phyloP scores from a whole-genome alignment of 2,113 vertebrate genomes.

The Rhineura floridana region DNA sequence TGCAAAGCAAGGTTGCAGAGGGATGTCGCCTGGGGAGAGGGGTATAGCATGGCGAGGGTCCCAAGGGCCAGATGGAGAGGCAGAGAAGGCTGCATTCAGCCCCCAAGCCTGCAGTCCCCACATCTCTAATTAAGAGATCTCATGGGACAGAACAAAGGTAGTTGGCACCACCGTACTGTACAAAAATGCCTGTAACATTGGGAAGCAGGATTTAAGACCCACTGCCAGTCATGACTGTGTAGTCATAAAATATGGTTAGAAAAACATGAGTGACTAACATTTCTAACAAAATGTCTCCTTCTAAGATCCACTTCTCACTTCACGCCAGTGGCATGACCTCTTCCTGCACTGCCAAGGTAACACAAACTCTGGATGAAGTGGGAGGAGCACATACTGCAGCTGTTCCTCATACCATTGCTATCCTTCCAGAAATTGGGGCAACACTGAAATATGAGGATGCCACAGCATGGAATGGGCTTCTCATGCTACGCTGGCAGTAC shows the following conservation, averaged over 20 bases:
- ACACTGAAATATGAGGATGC: neutral
- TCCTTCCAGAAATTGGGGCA: neutral
- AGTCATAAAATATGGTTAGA: neutral
- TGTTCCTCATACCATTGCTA: neutral
- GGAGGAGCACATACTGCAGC: neutral
- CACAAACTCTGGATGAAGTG: neutral
- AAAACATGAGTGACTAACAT: neutral
- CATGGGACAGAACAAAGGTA: neutral
- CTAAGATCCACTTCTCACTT: neutral
- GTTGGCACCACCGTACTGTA: neutral
- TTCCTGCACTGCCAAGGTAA: neutral
- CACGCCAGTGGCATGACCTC: neutral
- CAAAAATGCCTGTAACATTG: neutral
- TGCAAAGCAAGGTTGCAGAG: no score
- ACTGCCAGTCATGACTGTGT: neutral
- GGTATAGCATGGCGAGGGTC: no score
- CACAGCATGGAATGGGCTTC: neutral
- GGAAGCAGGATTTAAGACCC: neutral
- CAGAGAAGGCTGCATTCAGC: no score
- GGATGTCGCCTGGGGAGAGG: no score
- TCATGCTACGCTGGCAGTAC: neutral
- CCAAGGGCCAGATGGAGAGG: no score
- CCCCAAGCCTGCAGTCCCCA: no score
- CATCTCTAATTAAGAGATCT: neutral
- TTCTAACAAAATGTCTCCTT: neutral